Base-by-base conservation (phyloP, 2,797 vertebrate genomes). In the Brachyrhaphis roseni region DNA sequence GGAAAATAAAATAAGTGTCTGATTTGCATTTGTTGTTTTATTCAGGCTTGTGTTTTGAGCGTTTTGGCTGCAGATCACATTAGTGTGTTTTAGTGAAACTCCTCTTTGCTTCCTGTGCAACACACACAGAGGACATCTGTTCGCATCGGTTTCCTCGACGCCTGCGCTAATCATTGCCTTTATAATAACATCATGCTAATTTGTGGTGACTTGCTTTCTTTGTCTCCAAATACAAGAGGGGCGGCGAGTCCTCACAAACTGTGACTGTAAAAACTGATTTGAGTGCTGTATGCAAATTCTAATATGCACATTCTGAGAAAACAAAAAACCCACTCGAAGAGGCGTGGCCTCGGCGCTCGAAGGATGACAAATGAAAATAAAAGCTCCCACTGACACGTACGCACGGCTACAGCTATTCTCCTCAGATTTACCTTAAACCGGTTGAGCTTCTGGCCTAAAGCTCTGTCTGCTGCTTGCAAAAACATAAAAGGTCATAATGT, bases 1-100 rank as follows among this genome's bases (percentile, higher is more conserved):
- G 4, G 79, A 55, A 88, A 84, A 86, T 53, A 70, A 8, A 13
- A 76, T 51, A 84, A 36, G 66, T 72, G 74, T 71, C 73, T 72
- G n/a, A 82, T 78, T 81, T 88, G 81, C 80, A 85, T 89, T 77
- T 82, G 76, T 90, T 82, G 49, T 51, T 51, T 23, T 26, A 51
- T 51, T 51, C 20, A 23, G 82, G 68, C 81, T 78, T 78, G 41
- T 84, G 72, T 82, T 87, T 76, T 59, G 8, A 55, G 53, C 12
- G 53, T n/a, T 81, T 70, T 51, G 45, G 75, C 71, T 81, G 81
- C 70, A 71, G 74, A 76, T 79, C 87, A 86, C 83, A 80, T 78
- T 62, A 77, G 76, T 83, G 75, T 75, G 78, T 89, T 91, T 88
- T 15, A 78, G 75, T 84, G 83, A 91, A 91, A 90, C 82, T 90